Evolutionary conservation across 2,797 vertebrate species (phyloP).

Genomic region (Linurgus olivaceus): DNA sequence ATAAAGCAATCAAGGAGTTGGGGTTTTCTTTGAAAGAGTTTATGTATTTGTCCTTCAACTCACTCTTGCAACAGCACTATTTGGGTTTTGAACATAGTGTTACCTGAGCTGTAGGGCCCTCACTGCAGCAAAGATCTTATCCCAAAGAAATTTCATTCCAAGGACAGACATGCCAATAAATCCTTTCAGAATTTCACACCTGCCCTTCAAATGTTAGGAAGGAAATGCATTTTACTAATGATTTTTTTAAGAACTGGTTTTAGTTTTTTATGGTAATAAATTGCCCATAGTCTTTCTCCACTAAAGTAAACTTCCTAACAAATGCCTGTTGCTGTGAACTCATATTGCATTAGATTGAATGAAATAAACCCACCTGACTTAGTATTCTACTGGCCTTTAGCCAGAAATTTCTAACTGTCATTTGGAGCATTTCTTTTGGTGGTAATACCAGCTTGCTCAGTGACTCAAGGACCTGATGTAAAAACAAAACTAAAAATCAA

Average conservation of each 20-base stretch:
- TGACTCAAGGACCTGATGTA: background rate
- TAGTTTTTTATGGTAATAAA: background rate
- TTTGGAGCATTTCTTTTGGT: background rate
- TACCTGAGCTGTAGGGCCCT: background rate
- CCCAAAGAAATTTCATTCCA: background rate
- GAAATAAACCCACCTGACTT: background rate
- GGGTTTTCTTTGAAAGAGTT: background rate
- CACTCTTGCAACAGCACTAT: background rate
- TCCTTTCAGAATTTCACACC: background rate
- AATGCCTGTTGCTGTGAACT: background rate
- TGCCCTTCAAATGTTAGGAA: background rate
- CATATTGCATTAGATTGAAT: background rate
- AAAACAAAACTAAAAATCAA: background rate
- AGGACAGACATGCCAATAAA: background rate
- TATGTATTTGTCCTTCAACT: background rate
- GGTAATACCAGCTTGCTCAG: background rate
- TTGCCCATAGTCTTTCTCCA: background rate
- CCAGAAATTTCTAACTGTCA: background rate
- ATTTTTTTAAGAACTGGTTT: background rate
- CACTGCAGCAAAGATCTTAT: background rate
- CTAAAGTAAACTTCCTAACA: background rate
- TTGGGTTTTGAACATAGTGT: background rate
- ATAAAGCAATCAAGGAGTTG: background rate
- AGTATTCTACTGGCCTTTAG: background rate
- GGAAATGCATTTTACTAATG: background rate